Percentiles rank a stretch among this genome's conserved stretches.
Evolutionary conservation across 2,113 vertebrate genomes (phyloP).

Genomic region (Mugil cephalus): DNA sequence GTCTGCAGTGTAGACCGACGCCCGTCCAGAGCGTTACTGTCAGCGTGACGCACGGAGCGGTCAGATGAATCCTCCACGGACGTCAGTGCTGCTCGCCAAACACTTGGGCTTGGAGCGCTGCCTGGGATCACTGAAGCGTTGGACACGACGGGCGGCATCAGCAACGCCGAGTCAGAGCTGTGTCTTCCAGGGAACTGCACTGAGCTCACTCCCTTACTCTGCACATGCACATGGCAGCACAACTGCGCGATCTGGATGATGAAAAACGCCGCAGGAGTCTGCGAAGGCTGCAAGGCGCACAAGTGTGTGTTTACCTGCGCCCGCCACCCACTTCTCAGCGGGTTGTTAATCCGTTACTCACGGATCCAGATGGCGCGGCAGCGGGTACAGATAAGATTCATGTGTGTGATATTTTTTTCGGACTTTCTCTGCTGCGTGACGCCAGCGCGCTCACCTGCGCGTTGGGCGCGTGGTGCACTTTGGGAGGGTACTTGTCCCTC

Average conservation of each 20-base stretch:
- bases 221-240: background rate
- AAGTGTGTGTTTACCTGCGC: conserved; percentile 3
- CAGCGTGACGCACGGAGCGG: conserved; percentile 36
- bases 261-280: background rate
- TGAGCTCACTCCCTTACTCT: background rate
- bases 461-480: conserved; percentile 53
- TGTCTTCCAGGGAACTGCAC: background rate
- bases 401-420: background rate
- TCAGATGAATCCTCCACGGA: conserved; percentile 28
- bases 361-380: conserved; percentile 30
- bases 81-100: conserved; percentile 38
- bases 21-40: conserved; percentile 14
- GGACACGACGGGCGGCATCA: background rate
- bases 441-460: conserved; percentile 69
- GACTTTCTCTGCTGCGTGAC: background rate
- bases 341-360: conserved; percentile 9
- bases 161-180: background rate
- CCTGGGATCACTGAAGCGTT: conserved; percentile 23
- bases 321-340: background rate
- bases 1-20: conserved; percentile 5
- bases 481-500: conserved; percentile 84
- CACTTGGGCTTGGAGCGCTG: conserved; percentile 6
- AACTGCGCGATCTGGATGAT: background rate
- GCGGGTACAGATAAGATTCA: background rate
- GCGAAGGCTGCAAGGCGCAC: background rate